Evolutionary conservation across 2,797 vertebrate genomes (phyloP).

Genomic region (Schizopygopsis malacanthus): DNA sequence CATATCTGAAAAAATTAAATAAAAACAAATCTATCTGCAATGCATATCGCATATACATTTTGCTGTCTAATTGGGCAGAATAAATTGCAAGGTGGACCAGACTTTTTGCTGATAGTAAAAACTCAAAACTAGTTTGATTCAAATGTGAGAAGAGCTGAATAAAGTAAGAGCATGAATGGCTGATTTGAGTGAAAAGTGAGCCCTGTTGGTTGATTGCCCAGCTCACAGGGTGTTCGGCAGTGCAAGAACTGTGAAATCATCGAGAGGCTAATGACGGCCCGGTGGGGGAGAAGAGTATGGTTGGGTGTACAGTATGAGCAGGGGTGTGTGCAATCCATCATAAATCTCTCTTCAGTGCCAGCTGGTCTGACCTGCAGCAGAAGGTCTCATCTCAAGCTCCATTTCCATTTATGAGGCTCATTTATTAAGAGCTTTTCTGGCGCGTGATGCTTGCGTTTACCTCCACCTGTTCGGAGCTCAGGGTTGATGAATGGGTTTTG

Average conservation of each 20-base stretch:
- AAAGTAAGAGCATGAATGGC: background rate
- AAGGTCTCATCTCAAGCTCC: constrained; percentile 66
- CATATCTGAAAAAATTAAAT: background rate
- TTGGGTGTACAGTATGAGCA: background rate
- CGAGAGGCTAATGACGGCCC: constrained; percentile 9
- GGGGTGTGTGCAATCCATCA: constrained; percentile 26
- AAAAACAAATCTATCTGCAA: background rate
- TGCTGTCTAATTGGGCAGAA: background rate
- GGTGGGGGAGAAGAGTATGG: constrained; percentile 15
- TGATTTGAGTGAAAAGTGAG: background rate
- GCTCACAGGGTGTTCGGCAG: background rate
- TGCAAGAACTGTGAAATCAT: constrained; percentile 12
- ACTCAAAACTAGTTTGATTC: background rate
- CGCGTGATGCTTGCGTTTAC: constrained; percentile 64
- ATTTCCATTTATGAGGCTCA: constrained; percentile 70
- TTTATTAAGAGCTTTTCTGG: constrained; percentile 76
- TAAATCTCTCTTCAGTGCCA: constrained; percentile 65
- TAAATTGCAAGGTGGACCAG: background rate
- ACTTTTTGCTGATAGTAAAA: background rate
- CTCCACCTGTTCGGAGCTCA: constrained; percentile 71
- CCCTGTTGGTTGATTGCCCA: background rate
- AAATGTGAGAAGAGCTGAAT: background rate
- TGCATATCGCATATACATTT: background rate
- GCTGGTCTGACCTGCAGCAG: constrained; percentile 63
- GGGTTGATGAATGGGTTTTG: constrained; percentile 60